A percentile compares a stretch with the other conserved stretches of the same genome.
These are phyloP conservation scores for Caenorhabditis becei DNA, from an alignment of 2,888 invertebrate genomes.

Conservation along the genomic window DNA sequence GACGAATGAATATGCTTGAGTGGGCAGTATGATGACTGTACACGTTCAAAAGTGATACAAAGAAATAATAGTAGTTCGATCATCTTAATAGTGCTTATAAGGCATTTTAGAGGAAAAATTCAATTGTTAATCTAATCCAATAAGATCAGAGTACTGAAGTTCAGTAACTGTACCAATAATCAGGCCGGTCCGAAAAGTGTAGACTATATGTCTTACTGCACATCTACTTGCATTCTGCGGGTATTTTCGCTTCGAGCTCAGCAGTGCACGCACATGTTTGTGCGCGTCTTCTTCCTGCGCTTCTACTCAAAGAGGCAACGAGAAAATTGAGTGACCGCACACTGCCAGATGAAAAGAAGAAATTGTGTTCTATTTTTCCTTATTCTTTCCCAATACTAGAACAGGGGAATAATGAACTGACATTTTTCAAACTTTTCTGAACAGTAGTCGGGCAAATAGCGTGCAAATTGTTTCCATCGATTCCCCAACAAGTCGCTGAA, in stretches of 20 bases:
- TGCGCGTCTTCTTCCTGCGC: conserved; percentile 20
- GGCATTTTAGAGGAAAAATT: conserved; percentile 18
- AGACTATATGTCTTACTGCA: background rate
- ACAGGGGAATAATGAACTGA: too few species aligned
- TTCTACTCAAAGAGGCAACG: conserved; percentile 2
- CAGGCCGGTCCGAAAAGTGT: too few species aligned
- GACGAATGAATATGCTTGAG: conserved; percentile 59
- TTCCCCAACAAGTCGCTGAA: too few species aligned
- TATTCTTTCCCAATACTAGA: background rate
- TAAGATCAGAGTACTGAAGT: too few species aligned
- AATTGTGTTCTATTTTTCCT: conserved; percentile 8
- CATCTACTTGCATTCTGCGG: conserved; percentile 10
- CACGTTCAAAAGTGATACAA: background rate
- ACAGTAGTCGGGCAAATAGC: too few species aligned
- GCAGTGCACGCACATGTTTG: conserved; percentile 1
- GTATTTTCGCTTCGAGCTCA: background rate
- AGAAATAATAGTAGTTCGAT: conserved; percentile 13
- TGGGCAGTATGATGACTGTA: conserved; percentile 43
- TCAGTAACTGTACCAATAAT: too few species aligned
- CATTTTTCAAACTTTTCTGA: too few species aligned
- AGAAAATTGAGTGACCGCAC: conserved; percentile 32
- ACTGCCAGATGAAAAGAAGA: conserved; percentile 1
- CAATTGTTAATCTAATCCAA: too few species aligned
- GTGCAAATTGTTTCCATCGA: too few species aligned
- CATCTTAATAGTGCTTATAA: too few species aligned